A percentile compares a stretch with the other conserved stretches of the same genome.
Conservation (phyloP, 2,888 invertebrate species). For the Nyleta sp. region DNA sequence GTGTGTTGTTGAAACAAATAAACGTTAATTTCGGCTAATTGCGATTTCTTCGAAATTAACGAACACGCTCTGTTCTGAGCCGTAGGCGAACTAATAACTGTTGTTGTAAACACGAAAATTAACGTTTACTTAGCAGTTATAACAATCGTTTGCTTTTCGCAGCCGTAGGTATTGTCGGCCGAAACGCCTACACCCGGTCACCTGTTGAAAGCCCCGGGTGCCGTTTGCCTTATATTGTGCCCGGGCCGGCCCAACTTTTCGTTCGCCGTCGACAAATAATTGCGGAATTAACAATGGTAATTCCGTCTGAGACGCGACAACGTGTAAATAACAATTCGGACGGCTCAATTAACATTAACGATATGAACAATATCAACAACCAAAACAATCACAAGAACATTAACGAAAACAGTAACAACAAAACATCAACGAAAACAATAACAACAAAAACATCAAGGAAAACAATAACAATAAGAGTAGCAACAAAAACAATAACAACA, state of each 20-base stretch:
- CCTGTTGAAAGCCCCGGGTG: constrained; percentile 42
- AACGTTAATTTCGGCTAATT: too few species aligned
- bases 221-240: constrained; percentile 15
- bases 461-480: too few species aligned
- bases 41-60: too few species aligned
- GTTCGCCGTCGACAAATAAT: constrained; percentile 26
- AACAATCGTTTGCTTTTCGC: constrained; percentile 36
- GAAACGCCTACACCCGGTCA: constrained; percentile 44
- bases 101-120: constrained; percentile 40
- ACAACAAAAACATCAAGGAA: too few species aligned
- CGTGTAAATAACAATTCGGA: background rate
- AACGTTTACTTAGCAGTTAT: constrained; percentile 37
- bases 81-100: constrained; percentile 22
- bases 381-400: too few species aligned
- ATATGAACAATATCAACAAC: too few species aligned
- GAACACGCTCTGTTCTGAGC: constrained; percentile 2
- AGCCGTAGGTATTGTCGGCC: constrained; percentile 29
- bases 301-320: background rate
- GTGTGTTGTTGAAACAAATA: too few species aligned
- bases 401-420: too few species aligned
- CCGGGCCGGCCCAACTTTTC: constrained; percentile 29
- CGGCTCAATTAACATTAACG: background rate
- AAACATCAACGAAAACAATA: too few species aligned
- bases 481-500: too few species aligned
- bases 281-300: constrained; percentile 18